Evolutionary conservation across 2,888 invertebrate genomes (phyloP).

Genomic region (Epirrita christyi): DNA sequence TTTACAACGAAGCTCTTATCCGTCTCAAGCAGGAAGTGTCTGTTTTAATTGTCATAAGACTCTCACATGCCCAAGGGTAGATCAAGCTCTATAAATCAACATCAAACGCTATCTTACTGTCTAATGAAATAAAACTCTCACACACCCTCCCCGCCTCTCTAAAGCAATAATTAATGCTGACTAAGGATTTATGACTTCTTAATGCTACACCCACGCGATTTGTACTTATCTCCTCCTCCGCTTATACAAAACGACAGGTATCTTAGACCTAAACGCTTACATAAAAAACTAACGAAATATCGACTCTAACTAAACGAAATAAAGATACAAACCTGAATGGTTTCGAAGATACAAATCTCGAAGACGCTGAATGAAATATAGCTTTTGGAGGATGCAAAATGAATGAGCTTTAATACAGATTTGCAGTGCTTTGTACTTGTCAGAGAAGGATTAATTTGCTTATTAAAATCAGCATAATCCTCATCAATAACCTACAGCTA

Average conservation of each 20-base stretch:
- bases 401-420: conserved; percentile 58
- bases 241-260: conserved; percentile 52
- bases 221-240: conserved; percentile 52
- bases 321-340: conserved; percentile 20
- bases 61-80: conserved; percentile 40
- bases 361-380: conserved; percentile 51
- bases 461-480: conserved; percentile 30
- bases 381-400: conserved; percentile 58
- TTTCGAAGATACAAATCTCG: conserved; percentile 22
- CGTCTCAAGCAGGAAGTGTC: conserved; percentile 47
- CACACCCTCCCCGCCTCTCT: conserved; percentile 48
- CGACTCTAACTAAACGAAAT: conserved; percentile 36
- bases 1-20: conserved; percentile 22
- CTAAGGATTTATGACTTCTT: conserved; percentile 73
- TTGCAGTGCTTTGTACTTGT: conserved; percentile 53
- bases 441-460: conserved; percentile 37
- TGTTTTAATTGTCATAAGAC: conserved; percentile 52
- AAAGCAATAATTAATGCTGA: conserved; percentile 70
- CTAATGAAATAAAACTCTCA: conserved; percentile 75
- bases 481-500: conserved; percentile 14
- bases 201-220: conserved; percentile 72
- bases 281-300: conserved; percentile 9
- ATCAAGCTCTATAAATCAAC: conserved; percentile 71
- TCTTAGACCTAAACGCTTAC: conserved; percentile 35
- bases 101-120: conserved; percentile 59